phyloP scores from a whole-genome alignment of 1,140 invertebrate genomes.

The Anadara kagoshimensis region DNA sequence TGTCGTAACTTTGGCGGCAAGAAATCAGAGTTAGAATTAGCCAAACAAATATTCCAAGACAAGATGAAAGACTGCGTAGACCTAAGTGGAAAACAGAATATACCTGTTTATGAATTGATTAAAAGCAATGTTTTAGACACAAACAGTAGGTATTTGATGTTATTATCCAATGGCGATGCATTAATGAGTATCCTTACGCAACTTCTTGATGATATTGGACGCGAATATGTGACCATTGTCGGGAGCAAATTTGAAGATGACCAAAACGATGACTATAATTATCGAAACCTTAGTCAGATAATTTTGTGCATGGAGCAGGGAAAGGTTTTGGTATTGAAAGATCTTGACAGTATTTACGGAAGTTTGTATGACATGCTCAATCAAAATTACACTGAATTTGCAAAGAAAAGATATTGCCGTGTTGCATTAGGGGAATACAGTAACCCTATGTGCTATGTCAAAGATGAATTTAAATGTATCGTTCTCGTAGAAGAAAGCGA shows the following conservation, averaged over 20 bases:
- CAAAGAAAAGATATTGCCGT: slow-evolving; percentile 43
- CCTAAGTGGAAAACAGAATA: background rate
- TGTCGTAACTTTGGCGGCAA: slow-evolving; percentile 52
- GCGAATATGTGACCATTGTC: slow-evolving; percentile 34
- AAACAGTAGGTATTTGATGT: slow-evolving; percentile 32
- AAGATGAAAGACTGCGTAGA: background rate
- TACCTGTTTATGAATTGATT: slow-evolving; percentile 29
- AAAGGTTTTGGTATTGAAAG: slow-evolving; percentile 46
- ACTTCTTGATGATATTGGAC: background rate
- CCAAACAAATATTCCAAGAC: slow-evolving; percentile 10
- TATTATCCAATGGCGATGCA: slow-evolving; percentile 35
- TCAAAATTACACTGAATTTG: slow-evolving; percentile 53
- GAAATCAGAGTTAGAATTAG: slow-evolving; percentile 5
- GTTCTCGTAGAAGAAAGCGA: slow-evolving; percentile 46
- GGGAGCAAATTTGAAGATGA: slow-evolving; percentile 56
- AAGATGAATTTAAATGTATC: slow-evolving; percentile 48
- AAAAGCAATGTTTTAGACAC: slow-evolving; percentile 34
- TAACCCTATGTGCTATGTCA: slow-evolving; percentile 52
- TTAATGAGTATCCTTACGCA: slow-evolving; percentile 24
- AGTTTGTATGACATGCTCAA: slow-evolving; percentile 59
- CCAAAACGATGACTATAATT: slow-evolving; percentile 46
- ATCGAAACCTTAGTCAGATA: slow-evolving; percentile 49
- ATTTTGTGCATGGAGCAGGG: slow-evolving; percentile 59
- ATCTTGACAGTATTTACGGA: slow-evolving; percentile 53
- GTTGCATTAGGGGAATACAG: slow-evolving; percentile 52